These are phyloP conservation scores for Morone chrysops DNA, from an alignment of 2,113 vertebrate species.

Conservation along the genomic window DNA sequence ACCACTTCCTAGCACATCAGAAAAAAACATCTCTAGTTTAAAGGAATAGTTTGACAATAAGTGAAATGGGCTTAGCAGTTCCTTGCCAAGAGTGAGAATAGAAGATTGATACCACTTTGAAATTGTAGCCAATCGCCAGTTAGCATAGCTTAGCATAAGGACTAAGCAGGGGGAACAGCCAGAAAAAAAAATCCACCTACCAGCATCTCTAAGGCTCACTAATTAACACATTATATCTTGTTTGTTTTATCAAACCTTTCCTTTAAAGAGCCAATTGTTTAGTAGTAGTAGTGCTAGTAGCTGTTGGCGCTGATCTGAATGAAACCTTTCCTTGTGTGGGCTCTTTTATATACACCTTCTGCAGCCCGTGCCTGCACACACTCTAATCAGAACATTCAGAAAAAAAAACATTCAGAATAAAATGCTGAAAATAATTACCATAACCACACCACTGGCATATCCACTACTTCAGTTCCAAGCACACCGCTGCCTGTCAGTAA, in stretches of 20 bases:
- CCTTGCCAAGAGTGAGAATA: not conserved
- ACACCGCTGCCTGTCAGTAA: constrained; percentile 10
- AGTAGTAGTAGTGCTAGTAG: not conserved
- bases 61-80: not conserved
- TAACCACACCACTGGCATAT: not conserved
- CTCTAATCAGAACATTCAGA: constrained; percentile 14
- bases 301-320: not conserved
- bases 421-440: not conserved
- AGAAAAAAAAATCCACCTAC: not conserved
- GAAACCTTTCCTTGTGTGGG: not conserved
- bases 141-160: not conserved
- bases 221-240: not conserved
- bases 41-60: not conserved
- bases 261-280: not conserved
- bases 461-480: not conserved
- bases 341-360: not conserved
- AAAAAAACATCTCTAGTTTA: not conserved
- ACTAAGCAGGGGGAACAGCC: not conserved
- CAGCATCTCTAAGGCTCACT: not conserved
- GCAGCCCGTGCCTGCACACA: not conserved
- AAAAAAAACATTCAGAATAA: constrained; percentile 8
- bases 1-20: not conserved
- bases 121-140: not conserved
- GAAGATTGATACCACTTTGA: not conserved
- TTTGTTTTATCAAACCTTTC: not conserved